Base-by-base conservation (phyloP, 2,888 invertebrate genomes). In the Lottia scabra region DNA sequence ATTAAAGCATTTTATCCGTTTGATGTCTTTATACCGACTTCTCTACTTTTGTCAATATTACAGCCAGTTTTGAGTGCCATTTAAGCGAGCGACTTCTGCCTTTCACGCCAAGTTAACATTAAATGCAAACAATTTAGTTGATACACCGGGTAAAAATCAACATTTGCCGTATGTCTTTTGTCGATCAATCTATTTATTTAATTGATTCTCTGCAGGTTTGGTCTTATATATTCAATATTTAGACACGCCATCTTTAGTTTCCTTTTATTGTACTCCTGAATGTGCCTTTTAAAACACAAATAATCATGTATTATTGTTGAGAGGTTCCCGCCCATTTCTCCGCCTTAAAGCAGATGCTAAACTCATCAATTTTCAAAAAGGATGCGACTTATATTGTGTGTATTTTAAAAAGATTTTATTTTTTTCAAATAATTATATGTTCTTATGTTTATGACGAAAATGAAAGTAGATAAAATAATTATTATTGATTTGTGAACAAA, bases 61-160 rank as follows among this genome's bases (percentile, higher is more conserved):
- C 8, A 56, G 23, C 56, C 13, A 19, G 56, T 23, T 19, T 56
- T 23, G 56, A 56, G 56, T 56, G 56, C 23, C 56, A 56, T 56
- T 56, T 56, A 23, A 56, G 23, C 56, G 56, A 56, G 56, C 23
- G 56, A 56, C 56, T 56, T 56, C 19, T 56, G 23, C 56, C 56
- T 56, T 56, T 56, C 56, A 23, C 56, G 56, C 56, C 56, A 13
- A 23, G 56, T 56, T 56, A 56, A 56, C 56, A 56, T 56, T 23
- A 56, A 56, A 23, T 23, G 8, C 56, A 56, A 56, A 56, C 56
- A 56, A 23, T 56, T 56, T 23, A 23, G 19, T 56, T 56, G 23
- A 23, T 56, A 19, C 19, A 23, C 19, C 19, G 56, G 19, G 23
- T 10, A 56, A 56, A 56, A 23, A 56, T 56, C 56, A 56, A 56